Evolutionary conservation across 1,140 invertebrate species (phyloP), one percentile per base, ranked within the genome.

Genomic region (Cotesia glomerata): DNA sequence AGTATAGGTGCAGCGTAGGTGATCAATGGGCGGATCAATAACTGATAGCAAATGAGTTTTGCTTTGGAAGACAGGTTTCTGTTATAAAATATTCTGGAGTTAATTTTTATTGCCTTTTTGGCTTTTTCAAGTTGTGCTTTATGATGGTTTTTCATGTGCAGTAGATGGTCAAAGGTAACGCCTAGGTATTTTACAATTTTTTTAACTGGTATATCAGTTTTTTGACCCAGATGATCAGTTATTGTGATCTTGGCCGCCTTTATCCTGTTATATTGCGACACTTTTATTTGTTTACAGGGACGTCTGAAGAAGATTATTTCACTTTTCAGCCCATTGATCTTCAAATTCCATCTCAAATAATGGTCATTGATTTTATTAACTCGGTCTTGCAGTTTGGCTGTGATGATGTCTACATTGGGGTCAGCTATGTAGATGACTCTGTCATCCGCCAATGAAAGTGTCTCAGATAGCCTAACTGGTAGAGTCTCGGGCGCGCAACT

Each of bases 11-110:
- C 45, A 16, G 54, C 72, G 35, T 74, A 74, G 8, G 76, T 77
- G 14, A 77, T 34, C 0, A 78, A 66, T 1, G 77, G 79, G 13
- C 77, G 18, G 7, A 80, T 72, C 9, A 79, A 54, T 9, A 56
- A n/a, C 14, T 49, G 52, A n/a, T 74, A 74, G 18, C 73, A 74
- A 2, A 74, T 74, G 2, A 74, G 35, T 67, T 71, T 74, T 11
- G 68, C 69, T 61, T 51, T 71, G 16, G 13, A 14, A 1, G 45
- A 34, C 7, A 71, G 9, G 5, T 70, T 39, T 67, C 66, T 67
- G n/a, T 74, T 68, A 39, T 70, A 69, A 14, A 76, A 71, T 2
- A 76, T 9, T 16, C 26, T 64, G 14, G 54, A 35, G 18, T 67
- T 61, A 26, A 36, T 45, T 63, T 66, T 13, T 0, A 58, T 58